Base-by-base conservation (phyloP, 2,888 invertebrate genomes). In the Zaprionus lineosus region DNA sequence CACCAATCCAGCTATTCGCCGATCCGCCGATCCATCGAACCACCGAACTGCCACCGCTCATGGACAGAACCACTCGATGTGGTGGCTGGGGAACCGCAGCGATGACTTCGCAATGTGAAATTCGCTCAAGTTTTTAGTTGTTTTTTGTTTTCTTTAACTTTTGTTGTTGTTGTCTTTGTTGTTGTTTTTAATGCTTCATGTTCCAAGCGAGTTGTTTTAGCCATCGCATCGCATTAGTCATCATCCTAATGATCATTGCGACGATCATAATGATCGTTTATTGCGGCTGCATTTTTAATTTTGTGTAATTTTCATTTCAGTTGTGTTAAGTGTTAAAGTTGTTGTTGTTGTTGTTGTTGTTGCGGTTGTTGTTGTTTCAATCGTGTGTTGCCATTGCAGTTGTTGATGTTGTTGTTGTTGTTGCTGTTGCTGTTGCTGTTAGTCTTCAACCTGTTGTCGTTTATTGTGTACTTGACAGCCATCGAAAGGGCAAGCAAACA, bases 401-500 rank as follows among this genome's bases (percentile, higher is more conserved):
- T 67, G 59, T 36, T 64, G 39, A 18, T 43, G 43, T 46, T 53
- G 39, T 34, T 50, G 29, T 33, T 26, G 37, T 41, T 34, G 44
- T 56, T 68, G 52, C 34, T 60, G 59, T 52, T 72, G 33, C 48
- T 57, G 43, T 67, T 78, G 34, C 68, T 82, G 74, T 66, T 77
- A 74, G 78, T 74, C 75, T 78, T 70, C 83, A 82, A 77, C 77
- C 83, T 77, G 81, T 83, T 79, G 81, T 76, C 72, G 74, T 79
- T 79, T 81, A 79, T 76, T 77, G 84, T 83, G 84, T 81, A 81
- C 84, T 77, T 81, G 82, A 74, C 77, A 75, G 78, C 74, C 74
- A 83, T 84, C 77, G 84, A 84, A 79, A 79, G 81, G 84, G 84
- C 79, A 79, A 81, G 75, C 74, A 81, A 79, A 84, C 78, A 79